Conservation (phyloP, 2,113 vertebrate species). For the Dissostichus mawsoni region DNA sequence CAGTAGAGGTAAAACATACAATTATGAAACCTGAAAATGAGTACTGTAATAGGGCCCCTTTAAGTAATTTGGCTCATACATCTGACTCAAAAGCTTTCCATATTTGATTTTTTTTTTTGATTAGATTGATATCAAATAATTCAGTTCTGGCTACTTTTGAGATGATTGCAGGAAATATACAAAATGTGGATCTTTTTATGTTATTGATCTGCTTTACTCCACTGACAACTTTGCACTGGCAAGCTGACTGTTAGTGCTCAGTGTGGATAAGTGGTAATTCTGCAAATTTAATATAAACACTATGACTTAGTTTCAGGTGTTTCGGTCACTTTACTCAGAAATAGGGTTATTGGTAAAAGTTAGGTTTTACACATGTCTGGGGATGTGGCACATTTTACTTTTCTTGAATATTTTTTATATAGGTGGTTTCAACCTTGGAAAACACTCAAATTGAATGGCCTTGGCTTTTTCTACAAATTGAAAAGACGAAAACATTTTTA, state of each 20-base stretch:
- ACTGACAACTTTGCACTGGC: slow-evolving; percentile 55
- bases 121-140: slow-evolving; percentile 32
- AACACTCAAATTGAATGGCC: not conserved
- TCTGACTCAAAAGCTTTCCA: not conserved
- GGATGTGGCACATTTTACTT: not conserved
- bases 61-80: not conserved
- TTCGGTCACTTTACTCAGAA: not conserved
- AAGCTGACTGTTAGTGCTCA: slow-evolving; percentile 35
- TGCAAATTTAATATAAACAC: slow-evolving; percentile 18
- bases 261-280: slow-evolving; percentile 1
- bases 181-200: slow-evolving; percentile 39
- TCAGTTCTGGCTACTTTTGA: slow-evolving; percentile 5
- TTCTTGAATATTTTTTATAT: not conserved
- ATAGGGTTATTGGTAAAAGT: slow-evolving; percentile 12
- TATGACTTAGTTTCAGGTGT: slow-evolving; percentile 14
- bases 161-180: slow-evolving; percentile 19
- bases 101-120: slow-evolving; percentile 17
- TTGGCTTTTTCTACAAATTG: too few species aligned
- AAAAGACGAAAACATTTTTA: not conserved
- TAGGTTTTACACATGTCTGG: not conserved
- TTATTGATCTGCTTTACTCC: slow-evolving; percentile 68
- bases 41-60: too few species aligned
- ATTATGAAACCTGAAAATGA: too few species aligned
- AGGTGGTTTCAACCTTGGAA: not conserved
- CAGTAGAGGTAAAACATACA: too few species aligned